Base-by-base conservation (phyloP, 2,113 vertebrate species). In the Apteryx mantelli region DNA sequence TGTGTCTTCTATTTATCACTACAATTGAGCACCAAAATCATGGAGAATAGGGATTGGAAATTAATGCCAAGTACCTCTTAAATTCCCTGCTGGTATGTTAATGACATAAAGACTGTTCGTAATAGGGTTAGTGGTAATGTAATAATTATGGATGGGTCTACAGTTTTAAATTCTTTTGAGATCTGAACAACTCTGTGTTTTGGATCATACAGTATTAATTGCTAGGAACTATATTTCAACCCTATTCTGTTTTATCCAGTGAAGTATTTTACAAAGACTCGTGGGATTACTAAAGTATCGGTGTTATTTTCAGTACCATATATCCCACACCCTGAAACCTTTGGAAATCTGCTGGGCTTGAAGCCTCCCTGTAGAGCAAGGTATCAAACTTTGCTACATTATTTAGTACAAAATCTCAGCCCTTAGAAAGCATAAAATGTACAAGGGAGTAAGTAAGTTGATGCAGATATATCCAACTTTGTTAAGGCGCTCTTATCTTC, bases 401-500 rank as follows among this genome's bases (percentile, higher is more conserved):
- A 94, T 94, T 96, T 79, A 87, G 58, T 83, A 93, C 91, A 86
- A 81, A 81, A 86, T 55, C 65, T 96, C 81, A 69, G 96, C 95
- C 93, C 91, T 94, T 93, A 74, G 89, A 95, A 97, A 93, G 86
- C 80, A 32, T 55, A 86, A 85, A 44, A 86, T 89, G 89, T 82
- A 60, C 74, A 95, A 90, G 24, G 76, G 82, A 89, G 68, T 50
- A 64, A 95, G 91, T 42, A 95, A 95, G 91, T 80, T 97, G 96
- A 91, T 97, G 91, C 79, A 94, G 94, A 94, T 95, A 70, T 50
- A 84, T 55, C 6, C 88, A 97, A 95, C 97, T 97, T 96, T 93
- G 91, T 95, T 83, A 89, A 91, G 75, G 78, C 82, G 61, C 88
- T 80, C 84, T 97, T 98, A 98, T 97, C 98, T 98, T 11, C 34